Percentiles rank a stretch among this genome's conserved stretches.
phyloP scores from a whole-genome alignment of 2,888 invertebrate species.

The Acrobasis suavella region DNA sequence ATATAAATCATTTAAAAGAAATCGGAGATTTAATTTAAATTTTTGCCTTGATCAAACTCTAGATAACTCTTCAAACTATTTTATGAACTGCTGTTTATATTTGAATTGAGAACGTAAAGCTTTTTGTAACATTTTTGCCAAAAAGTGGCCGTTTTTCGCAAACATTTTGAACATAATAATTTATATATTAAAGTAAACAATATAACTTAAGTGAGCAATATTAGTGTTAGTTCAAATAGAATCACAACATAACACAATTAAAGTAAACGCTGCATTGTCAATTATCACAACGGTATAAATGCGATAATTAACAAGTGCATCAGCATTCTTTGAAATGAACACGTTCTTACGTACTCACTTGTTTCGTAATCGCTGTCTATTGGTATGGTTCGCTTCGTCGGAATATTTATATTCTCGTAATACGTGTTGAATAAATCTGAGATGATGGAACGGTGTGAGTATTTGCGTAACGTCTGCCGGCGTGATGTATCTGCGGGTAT shows the following conservation, averaged over 20 bases:
- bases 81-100: too few relatives aligned
- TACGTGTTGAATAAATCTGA: slow-evolving; percentile 8
- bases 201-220: background rate
- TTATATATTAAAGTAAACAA: too few relatives aligned
- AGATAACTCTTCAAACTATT: too few relatives aligned
- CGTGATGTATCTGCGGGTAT: slow-evolving; percentile 4
- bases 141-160: too few relatives aligned
- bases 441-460: slow-evolving; percentile 3
- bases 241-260: background rate
- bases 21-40: too few relatives aligned
- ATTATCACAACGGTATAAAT: background rate
- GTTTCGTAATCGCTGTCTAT: slow-evolving; percentile 3
- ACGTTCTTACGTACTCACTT: background rate
- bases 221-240: background rate
- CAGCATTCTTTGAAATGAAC: slow-evolving; percentile 7
- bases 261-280: background rate
- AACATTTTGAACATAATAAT: too few relatives aligned
- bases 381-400: background rate
- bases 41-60: too few relatives aligned
- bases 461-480: background rate
- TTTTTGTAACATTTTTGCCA: too few relatives aligned
- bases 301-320: background rate
- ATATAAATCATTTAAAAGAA: too few relatives aligned
- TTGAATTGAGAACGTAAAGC: too few relatives aligned
- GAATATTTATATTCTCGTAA: background rate